These are phyloP conservation scores for Enteromius mattozi DNA, from an alignment of 2,797 vertebrate species.

Conservation along the genomic window DNA sequence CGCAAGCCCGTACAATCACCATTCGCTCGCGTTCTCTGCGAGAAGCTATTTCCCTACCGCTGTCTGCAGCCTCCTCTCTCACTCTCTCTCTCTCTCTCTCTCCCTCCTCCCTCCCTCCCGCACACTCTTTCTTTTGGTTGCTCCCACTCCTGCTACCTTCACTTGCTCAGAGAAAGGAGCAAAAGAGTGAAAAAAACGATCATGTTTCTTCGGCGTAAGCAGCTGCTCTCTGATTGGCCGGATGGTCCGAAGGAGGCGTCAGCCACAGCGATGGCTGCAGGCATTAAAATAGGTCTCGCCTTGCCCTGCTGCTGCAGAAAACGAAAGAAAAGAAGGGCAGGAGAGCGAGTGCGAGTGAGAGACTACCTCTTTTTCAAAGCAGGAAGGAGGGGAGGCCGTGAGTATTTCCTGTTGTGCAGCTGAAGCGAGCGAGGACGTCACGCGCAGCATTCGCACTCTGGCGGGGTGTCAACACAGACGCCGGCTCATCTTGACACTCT, in stretches of 20 bases:
- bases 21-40: constrained; percentile 54
- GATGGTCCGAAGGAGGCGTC: constrained; percentile 58
- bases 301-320: constrained; percentile 61
- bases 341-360: constrained; percentile 41
- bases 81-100: constrained; percentile 23
- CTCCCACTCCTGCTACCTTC: constrained; percentile 58
- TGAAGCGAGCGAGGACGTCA: constrained; percentile 80
- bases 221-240: constrained; percentile 54
- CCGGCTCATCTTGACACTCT: constrained; percentile 42
- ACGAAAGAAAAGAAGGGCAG: constrained; percentile 52
- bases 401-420: constrained; percentile 88
- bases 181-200: constrained; percentile 51
- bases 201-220: constrained; percentile 63
- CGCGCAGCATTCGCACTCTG: constrained; percentile 71
- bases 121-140: constrained; percentile 50
- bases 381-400: constrained; percentile 82
- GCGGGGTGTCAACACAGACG: constrained; percentile 65
- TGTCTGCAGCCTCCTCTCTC: constrained; percentile 67
- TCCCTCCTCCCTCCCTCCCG: constrained; percentile 28
- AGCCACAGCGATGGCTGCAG: constrained; percentile 51
- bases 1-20: constrained; percentile 58
- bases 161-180: constrained; percentile 51
- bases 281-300: constrained; percentile 74
- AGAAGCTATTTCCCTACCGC: constrained; percentile 64
- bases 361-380: constrained; percentile 77